A percentile compares a stretch with the other conserved stretches of the same genome.
These are phyloP conservation scores for Lepus americanus DNA, from an alignment of 2,113 vertebrate genomes.

Conservation along the genomic window DNA sequence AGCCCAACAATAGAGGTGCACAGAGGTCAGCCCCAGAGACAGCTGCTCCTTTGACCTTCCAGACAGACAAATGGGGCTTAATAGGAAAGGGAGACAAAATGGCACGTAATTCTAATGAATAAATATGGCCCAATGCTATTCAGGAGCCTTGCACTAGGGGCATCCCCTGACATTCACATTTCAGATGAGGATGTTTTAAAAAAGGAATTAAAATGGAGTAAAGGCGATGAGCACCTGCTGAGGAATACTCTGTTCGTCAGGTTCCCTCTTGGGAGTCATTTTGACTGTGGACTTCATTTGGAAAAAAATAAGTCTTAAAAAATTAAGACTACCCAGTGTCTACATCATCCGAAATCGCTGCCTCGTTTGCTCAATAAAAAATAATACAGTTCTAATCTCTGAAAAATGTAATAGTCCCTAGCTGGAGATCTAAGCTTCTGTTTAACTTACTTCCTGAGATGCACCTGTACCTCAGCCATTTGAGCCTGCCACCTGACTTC, in stretches of 20 bases:
- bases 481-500: not conserved
- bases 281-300: not conserved
- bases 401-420: not conserved
- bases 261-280: slow-evolving; percentile 36
- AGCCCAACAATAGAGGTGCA: slow-evolving; percentile 66
- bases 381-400: not conserved
- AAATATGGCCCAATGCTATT: slow-evolving; percentile 64
- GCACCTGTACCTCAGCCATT: not conserved
- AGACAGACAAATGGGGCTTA: slow-evolving; percentile 65
- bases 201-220: slow-evolving; percentile 70
- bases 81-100: slow-evolving; percentile 64
- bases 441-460: slow-evolving; percentile 38
- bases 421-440: slow-evolving; percentile 51
- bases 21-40: slow-evolving; percentile 64
- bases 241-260: not conserved
- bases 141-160: slow-evolving; percentile 56
- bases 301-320: slow-evolving; percentile 21
- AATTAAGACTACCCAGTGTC: slow-evolving; percentile 34
- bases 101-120: slow-evolving; percentile 70
- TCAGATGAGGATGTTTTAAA: not conserved
- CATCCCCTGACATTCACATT: slow-evolving; percentile 49
- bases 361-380: slow-evolving; percentile 7
- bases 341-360: not conserved
- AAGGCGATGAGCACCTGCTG: not conserved
- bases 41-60: slow-evolving; percentile 74